Evolutionary conservation across 2,888 invertebrate species (phyloP).

Genomic region (Archaeoteleia sp.): DNA sequence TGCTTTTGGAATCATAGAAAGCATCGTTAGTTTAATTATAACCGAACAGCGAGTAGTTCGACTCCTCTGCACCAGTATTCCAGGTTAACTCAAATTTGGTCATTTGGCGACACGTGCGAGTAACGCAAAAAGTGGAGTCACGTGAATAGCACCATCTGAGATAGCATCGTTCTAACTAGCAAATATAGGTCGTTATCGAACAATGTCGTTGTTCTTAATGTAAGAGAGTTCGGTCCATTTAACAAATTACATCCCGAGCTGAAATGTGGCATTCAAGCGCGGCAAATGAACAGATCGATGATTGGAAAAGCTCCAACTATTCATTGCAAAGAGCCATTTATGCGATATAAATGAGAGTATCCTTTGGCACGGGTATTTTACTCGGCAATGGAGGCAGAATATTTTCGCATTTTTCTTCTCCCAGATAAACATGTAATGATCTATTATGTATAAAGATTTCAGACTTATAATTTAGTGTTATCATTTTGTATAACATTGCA

Average conservation of each 20-base stretch:
- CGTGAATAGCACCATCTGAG: slow-evolving; percentile 8
- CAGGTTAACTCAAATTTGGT: slow-evolving; percentile 7
- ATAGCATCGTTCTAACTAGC: slow-evolving; percentile 22
- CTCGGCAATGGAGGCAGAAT: background rate
- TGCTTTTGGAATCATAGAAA: background rate
- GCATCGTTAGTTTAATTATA: slow-evolving; percentile 8
- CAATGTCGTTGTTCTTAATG: slow-evolving; percentile 36
- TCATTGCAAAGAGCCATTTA: slow-evolving; percentile 13
- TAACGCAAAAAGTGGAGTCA: slow-evolving; percentile 2
- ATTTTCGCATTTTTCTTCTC: background rate
- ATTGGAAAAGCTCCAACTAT: slow-evolving; percentile 35
- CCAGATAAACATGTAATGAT: background rate
- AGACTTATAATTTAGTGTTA: too few relatives aligned
- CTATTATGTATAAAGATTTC: too few relatives aligned
- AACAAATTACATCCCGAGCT: slow-evolving; percentile 40
- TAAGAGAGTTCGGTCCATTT: slow-evolving; percentile 42
- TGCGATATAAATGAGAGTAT: slow-evolving; percentile 7
- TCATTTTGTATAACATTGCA: too few relatives aligned
- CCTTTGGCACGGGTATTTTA: background rate
- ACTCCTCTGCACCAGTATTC: background rate
- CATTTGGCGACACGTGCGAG: slow-evolving; percentile 29
- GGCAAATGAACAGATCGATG: slow-evolving; percentile 42
- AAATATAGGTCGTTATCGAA: slow-evolving; percentile 44
- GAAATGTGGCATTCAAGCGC: slow-evolving; percentile 34
- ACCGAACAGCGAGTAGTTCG: slow-evolving; percentile 1